These are phyloP conservation scores for Ophioninae sp. DNA, from an alignment of 2,888 invertebrate species.

Conservation along the genomic window DNA sequence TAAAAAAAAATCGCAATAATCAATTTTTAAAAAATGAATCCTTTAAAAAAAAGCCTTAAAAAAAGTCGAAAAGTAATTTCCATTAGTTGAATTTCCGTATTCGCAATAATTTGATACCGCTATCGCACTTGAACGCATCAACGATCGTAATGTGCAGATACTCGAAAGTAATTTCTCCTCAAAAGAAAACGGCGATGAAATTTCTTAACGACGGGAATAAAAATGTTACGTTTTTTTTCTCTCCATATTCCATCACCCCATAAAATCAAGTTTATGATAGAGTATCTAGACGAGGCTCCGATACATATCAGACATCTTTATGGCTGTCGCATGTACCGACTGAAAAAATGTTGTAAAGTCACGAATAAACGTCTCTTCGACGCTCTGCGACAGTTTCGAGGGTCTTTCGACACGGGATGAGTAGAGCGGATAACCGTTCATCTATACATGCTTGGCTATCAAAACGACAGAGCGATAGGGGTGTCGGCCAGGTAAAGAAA, in stretches of 20 bases:
- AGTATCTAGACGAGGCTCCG: conserved; percentile 38
- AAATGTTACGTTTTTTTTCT: not conserved
- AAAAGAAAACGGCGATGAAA: not conserved
- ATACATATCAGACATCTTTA: conserved; percentile 49
- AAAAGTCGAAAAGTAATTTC: not conserved
- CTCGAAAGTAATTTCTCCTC: not conserved
- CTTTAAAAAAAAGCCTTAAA: no score
- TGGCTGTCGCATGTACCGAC: conserved; percentile 38
- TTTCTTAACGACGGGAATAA: not conserved
- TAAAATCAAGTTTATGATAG: conserved; percentile 50
- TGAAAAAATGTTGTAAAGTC: conserved; percentile 54
- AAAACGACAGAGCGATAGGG: conserved; percentile 19
- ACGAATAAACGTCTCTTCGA: conserved; percentile 43
- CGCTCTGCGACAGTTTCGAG: conserved; percentile 37
- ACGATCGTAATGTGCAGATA: not conserved
- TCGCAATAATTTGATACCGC: not conserved
- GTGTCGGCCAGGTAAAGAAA: conserved; percentile 9
- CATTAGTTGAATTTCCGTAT: not conserved
- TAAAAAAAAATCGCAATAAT: no score
- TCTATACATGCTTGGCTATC: conserved; percentile 36
- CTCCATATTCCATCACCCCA: conserved; percentile 9
- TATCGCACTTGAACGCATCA: not conserved
- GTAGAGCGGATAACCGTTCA: conserved; percentile 34
- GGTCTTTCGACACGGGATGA: conserved; percentile 39
- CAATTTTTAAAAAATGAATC: no score